Conservation (phyloP, 2,888 invertebrate species). For the Napeogenes inachia region DNA sequence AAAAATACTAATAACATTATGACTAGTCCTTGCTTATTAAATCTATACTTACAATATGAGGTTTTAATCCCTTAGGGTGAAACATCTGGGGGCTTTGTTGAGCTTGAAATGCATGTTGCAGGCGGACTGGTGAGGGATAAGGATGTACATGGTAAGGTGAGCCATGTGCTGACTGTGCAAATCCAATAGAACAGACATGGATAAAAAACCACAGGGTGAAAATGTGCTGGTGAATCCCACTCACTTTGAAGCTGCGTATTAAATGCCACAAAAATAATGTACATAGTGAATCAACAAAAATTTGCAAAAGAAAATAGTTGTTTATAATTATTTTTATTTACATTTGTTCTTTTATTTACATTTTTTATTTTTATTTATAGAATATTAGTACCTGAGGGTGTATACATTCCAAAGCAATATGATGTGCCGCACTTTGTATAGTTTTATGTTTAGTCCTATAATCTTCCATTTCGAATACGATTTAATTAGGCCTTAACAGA, state of each 20-base stretch:
- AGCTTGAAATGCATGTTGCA: slow-evolving; percentile 80
- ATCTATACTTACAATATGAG: slow-evolving; percentile 72
- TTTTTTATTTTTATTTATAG: slow-evolving; percentile 3
- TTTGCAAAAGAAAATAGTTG: neutral
- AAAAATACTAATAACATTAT: neutral
- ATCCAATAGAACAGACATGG: slow-evolving; percentile 70
- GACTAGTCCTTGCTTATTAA: neutral
- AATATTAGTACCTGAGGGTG: slow-evolving; percentile 57
- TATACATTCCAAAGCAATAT: slow-evolving; percentile 66
- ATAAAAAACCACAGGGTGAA: slow-evolving; percentile 67
- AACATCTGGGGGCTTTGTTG: slow-evolving; percentile 77
- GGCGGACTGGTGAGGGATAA: slow-evolving; percentile 78
- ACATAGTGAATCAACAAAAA: neutral
- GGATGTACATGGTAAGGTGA: slow-evolving; percentile 87
- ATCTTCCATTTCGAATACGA: slow-evolving; percentile 53
- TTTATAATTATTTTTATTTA: too few relatives aligned
- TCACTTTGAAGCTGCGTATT: neutral
- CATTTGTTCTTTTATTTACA: neutral
- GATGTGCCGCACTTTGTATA: slow-evolving; percentile 63
- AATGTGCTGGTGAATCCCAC: slow-evolving; percentile 44
- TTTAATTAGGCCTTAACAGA: too few relatives aligned
- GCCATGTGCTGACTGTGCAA: slow-evolving; percentile 76
- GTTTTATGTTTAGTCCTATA: slow-evolving; percentile 60
- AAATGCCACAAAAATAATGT: neutral
- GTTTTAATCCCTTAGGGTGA: slow-evolving; percentile 78